phyloP scores from a whole-genome alignment of 1,140 invertebrate species.

The Halotydeus destructor region DNA sequence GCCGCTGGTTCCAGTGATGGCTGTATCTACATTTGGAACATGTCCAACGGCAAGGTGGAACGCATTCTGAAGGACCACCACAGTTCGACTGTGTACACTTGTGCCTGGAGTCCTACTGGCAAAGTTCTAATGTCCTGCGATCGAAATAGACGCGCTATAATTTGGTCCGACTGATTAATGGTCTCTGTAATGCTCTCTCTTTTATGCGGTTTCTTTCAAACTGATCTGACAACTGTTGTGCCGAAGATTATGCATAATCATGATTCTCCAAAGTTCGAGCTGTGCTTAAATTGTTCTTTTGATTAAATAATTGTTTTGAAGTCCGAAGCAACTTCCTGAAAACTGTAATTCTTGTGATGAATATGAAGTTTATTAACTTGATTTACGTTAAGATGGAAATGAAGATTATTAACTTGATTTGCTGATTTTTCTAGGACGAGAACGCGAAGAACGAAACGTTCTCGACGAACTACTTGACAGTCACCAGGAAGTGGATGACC shows the following conservation, averaged over 20 bases:
- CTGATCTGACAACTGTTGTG: not conserved
- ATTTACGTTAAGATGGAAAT: not conserved
- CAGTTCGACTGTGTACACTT: slow-evolving; percentile 65
- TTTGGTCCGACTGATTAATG: slow-evolving; percentile 48
- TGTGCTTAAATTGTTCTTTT: no score
- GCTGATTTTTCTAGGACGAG: not conserved
- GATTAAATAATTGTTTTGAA: not conserved
- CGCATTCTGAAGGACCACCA: slow-evolving; percentile 64
- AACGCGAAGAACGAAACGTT: slow-evolving; percentile 18
- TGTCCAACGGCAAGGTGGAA: slow-evolving; percentile 50
- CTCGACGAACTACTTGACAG: slow-evolving; percentile 17
- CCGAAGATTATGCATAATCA: no score
- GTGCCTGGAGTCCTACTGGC: slow-evolving; percentile 72
- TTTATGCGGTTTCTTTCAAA: not conserved
- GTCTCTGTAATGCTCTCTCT: not conserved
- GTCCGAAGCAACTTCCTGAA: not conserved
- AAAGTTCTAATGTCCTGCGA: slow-evolving; percentile 67
- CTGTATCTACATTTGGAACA: slow-evolving; percentile 74
- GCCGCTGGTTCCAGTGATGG: slow-evolving; percentile 76
- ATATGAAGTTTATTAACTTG: not conserved
- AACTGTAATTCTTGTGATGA: not conserved
- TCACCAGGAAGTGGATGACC: slow-evolving; percentile 17
- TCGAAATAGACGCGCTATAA: slow-evolving; percentile 52
- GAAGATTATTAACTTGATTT: not conserved
- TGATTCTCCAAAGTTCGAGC: no score